phyloP scores from a whole-genome alignment of 2,113 vertebrate genomes.

The Syngnathoides biaculeatus region DNA sequence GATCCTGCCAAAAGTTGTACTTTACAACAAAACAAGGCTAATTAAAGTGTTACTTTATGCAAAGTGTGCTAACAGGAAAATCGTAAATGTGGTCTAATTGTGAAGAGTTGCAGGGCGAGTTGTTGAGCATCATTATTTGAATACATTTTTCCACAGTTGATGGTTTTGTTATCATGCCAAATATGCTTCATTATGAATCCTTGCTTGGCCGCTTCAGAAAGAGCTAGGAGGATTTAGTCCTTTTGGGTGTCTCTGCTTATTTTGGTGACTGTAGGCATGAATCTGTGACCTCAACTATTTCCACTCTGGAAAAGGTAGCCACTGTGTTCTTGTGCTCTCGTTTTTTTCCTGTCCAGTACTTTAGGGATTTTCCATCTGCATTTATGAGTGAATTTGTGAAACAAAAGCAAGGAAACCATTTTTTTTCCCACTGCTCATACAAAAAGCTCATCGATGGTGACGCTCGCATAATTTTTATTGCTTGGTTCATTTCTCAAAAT shows the following conservation, averaged over 20 bases:
- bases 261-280: slow-evolving; percentile 39
- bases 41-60: not conserved
- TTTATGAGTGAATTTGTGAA: slow-evolving; percentile 25
- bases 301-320: slow-evolving; percentile 72
- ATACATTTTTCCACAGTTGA: not conserved
- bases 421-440: slow-evolving; percentile 14
- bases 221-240: slow-evolving; percentile 29
- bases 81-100: not conserved
- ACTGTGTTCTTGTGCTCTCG: slow-evolving; percentile 50
- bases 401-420: slow-evolving; percentile 26
- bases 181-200: slow-evolving; percentile 11
- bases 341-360: slow-evolving; percentile 43
- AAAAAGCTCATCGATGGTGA: slow-evolving; percentile 27
- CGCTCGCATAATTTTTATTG: not conserved
- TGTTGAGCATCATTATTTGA: slow-evolving; percentile 4
- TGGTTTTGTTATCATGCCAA: slow-evolving; percentile 6
- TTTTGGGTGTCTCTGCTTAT: slow-evolving; percentile 36
- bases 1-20: slow-evolving; percentile 29
- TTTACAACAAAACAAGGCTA: not conserved
- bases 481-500: not conserved
- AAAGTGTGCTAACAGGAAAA: not conserved
- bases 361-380: slow-evolving; percentile 63
- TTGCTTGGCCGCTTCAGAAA: slow-evolving; percentile 1
- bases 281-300: slow-evolving; percentile 66
- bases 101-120: not conserved